Percentiles rank a stretch among this genome's conserved stretches.
Evolutionary conservation across 2,797 vertebrate genomes (phyloP).

Genomic region (Phoebastria nigripes): DNA sequence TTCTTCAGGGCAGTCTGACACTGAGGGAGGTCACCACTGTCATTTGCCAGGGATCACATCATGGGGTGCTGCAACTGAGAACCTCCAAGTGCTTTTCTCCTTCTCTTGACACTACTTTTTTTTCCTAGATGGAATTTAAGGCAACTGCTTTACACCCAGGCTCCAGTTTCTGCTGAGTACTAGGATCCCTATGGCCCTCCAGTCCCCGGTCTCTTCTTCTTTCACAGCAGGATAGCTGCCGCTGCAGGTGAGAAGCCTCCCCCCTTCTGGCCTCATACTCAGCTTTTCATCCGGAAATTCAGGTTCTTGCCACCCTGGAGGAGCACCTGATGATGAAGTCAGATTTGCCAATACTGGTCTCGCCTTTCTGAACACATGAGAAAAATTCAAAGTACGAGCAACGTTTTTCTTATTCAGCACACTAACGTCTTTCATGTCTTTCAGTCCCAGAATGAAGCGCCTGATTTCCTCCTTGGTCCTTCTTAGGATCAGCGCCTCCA

Average conservation of each 20-base stretch:
- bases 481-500: background rate
- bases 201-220: background rate
- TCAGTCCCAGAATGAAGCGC: background rate
- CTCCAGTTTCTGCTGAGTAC: background rate
- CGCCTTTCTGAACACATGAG: background rate
- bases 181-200: background rate
- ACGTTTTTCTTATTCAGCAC: background rate
- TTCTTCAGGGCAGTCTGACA: background rate
- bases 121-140: background rate
- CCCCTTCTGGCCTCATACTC: background rate
- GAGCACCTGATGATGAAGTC: background rate
- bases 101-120: background rate
- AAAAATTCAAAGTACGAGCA: background rate
- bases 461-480: background rate
- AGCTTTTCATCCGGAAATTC: background rate
- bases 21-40: background rate
- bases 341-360: background rate
- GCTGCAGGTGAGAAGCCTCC: background rate
- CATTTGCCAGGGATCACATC: background rate
- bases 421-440: fast-evolving
- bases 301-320: background rate
- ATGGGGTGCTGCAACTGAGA: background rate
- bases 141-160: background rate
- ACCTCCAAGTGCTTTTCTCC: background rate
- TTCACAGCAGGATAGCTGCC: background rate